These are phyloP conservation scores for Barbus barbus DNA, from an alignment of 2,113 vertebrate genomes.

Conservation along the genomic window DNA sequence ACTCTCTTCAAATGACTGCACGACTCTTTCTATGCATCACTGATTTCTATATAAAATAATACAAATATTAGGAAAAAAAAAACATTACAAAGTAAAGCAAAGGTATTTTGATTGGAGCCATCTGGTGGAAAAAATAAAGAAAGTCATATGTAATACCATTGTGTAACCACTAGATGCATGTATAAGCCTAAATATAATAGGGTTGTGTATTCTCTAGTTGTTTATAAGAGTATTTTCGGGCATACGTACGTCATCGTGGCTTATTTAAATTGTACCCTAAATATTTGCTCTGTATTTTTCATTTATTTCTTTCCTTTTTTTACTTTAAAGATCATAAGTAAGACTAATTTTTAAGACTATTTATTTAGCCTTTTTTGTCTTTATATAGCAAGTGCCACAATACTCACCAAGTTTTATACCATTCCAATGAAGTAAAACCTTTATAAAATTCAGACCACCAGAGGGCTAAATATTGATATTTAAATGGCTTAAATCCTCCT, in stretches of 20 bases:
- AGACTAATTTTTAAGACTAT: background rate
- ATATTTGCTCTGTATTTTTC: too few relatives aligned
- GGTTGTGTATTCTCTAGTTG: background rate
- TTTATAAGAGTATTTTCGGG: background rate
- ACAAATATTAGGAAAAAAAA: background rate
- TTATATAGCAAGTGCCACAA: background rate
- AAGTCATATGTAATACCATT: background rate
- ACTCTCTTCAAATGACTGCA: background rate
- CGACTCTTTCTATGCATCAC: background rate
- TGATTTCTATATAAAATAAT: background rate
- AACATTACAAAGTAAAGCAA: too few relatives aligned
- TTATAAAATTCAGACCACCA: background rate
- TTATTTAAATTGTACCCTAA: background rate
- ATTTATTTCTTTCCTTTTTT: background rate
- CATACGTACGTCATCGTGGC: too few relatives aligned
- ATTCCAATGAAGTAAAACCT: background rate
- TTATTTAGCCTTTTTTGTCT: background rate
- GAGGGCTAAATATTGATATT: too few relatives aligned
- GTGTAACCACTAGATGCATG: background rate
- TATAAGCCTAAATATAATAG: background rate
- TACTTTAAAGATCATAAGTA: background rate
- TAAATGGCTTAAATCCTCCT: too few relatives aligned
- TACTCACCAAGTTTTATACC: background rate
- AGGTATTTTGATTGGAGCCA: too few relatives aligned
- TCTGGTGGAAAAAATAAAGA: background rate